Base-by-base conservation (phyloP, 2,888 invertebrate genomes). In the Eremobia ochroleuca region DNA sequence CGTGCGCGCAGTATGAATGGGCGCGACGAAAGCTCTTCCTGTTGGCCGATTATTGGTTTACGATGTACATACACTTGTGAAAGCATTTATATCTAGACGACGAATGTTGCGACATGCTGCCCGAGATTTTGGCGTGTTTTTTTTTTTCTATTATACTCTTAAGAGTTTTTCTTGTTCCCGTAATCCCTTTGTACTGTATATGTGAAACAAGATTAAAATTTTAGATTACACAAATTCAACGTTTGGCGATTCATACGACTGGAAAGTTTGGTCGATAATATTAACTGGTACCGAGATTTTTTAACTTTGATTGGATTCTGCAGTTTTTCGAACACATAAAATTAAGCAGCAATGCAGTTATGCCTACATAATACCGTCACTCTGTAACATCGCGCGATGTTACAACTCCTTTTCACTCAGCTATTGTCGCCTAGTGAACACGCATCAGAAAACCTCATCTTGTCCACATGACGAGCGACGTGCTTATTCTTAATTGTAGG, bases 1-100 rank as follows among this genome's bases (percentile, higher is more conserved):
- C 69, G 79, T 77, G 81, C 72, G 84, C 77, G 77, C 70, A 80
- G n/a, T 67, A 31, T 70, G 82, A 76, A 86, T 85, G 82, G 74
- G 67, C 43, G 73, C 86, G 88, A 85, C 90, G 90, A 88, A 85
- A 89, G 82, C 81, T 71, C 81, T 91, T 91, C 90, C 91, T 90
- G 89, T 79, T 79, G 77, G 55, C 74, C 62, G 28, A 46, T 65
- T 52, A 62, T 58, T 67, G 67, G 25, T 52, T 25, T 71, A 46
- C 65, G 11, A n/a, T 59, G 49, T 46, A 52, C 66, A 49, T 46
- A 52, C 66, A 49, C n/a, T 40, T 46, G 52, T 58, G 8, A 4
- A 4, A 67, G 71, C 28, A n/a, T 61, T 34, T 4, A 37, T 61
- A 61, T 15, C 18, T 49, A 31, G n/a, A n/a, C 11, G 2, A n/a